phyloP scores from a whole-genome alignment of 2,888 invertebrate species.

The Scrobipalpa atriplicella region DNA sequence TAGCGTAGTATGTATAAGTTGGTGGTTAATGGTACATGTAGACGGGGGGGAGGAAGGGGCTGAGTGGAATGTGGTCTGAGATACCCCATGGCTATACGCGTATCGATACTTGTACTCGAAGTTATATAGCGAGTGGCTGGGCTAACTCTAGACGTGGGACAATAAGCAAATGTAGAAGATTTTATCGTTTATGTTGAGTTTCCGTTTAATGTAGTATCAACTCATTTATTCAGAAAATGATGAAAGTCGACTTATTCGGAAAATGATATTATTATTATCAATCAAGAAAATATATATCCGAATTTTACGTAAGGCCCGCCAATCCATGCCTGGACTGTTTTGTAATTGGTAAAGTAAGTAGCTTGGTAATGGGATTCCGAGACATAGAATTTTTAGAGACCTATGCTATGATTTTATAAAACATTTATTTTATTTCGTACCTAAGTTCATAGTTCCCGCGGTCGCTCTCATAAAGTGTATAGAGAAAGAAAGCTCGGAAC shows the following conservation, averaged over 20 bases:
- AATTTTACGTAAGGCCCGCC: no score
- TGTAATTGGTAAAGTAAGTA: no score
- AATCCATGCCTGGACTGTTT: no score
- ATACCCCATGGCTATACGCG: constrained; percentile 71
- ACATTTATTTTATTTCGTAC: no score
- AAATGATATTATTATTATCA: no score
- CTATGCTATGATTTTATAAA: no score
- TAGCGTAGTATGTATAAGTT: constrained; percentile 8
- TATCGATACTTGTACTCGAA: constrained; percentile 61
- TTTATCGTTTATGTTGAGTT: no score
- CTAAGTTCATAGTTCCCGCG: not conserved
- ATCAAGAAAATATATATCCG: not conserved
- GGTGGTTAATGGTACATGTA: constrained; percentile 57
- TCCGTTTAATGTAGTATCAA: no score
- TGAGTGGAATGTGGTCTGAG: constrained; percentile 77
- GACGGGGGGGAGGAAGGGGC: constrained; percentile 51
- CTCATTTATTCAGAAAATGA: no score
- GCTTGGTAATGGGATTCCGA: no score
- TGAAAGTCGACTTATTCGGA: no score
- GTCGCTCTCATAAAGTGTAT: constrained; percentile 39
- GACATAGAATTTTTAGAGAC: no score
- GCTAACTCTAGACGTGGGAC: not conserved
- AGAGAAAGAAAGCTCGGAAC: constrained; percentile 33
- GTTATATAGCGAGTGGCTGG: constrained; percentile 39
- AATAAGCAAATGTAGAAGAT: not conserved